Base-by-base conservation (phyloP, 2,888 invertebrate species). In the Ellobium chinense region DNA sequence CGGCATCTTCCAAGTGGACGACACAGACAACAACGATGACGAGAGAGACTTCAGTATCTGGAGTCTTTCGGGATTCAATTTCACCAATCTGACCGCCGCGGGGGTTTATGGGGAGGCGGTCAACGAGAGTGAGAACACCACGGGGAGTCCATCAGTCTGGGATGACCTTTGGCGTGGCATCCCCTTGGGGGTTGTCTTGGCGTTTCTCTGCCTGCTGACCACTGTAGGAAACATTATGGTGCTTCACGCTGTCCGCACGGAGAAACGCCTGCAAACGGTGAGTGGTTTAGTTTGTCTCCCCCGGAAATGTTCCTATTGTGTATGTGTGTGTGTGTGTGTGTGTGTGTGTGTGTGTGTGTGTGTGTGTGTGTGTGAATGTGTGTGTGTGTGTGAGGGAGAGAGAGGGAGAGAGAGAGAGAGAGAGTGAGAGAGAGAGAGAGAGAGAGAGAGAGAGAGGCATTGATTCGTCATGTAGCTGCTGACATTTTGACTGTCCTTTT, bases 181-280 rank as follows among this genome's bases (percentile, higher is more conserved):
- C 27, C 88, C 88, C 3, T 82, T 93, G 46, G 94, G 94, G n/a
- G 83, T 93, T 21, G 88, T 92, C 7, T 89, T 94, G 62, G 91
- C 91, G 76, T 82, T 90, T 3, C 88, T 94, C n/a, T 92, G 93
- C 83, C 86, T 94, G 27, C 82, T 93, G 60, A 94, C 94, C 21
- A 90, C 93, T 65, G 89, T 93, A 24, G n/a, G n/a, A n/a, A 94
- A 94, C 82, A 93, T 93, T 2, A 91, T 94, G 90, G 94, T 94
- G 4, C 90, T 94, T 21, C 93, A 94, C 83, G 94, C 94, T 14
- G 94, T 94, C 12, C 85, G 94, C 21, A 94, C 94, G 0, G 94
- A 94, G 84, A 91, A 93, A 69, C 89, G 93, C 36, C 91, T 94
- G 0, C 93, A 93, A 85, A 93, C 94, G 87, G 94, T 94, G 86